phyloP scores from a whole-genome alignment of 2,797 vertebrate genomes.

The Capromys pilorides region DNA sequence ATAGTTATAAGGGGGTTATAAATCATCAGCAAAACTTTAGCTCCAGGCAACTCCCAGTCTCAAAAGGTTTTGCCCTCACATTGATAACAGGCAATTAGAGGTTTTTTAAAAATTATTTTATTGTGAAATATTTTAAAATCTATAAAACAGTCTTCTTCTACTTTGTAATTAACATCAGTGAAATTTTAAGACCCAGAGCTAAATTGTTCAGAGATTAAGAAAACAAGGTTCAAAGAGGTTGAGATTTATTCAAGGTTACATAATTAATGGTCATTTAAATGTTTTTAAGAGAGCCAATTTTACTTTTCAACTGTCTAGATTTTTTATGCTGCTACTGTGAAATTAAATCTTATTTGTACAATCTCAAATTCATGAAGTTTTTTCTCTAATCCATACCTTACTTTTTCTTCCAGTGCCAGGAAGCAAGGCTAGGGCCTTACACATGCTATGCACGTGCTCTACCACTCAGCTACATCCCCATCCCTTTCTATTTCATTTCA shows the following conservation, averaged over 20 bases:
- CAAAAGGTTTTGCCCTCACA: not conserved
- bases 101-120: constrained; percentile 22
- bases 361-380: constrained; percentile 51
- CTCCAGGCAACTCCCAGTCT: not conserved
- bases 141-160: not conserved
- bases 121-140: constrained; percentile 6
- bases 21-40: not conserved
- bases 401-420: not conserved
- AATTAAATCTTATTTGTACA: constrained; percentile 24
- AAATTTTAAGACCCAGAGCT: constrained; percentile 12
- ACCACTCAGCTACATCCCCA: not conserved
- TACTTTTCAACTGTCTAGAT: constrained; percentile 10
- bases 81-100: not conserved
- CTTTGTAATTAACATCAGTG: constrained; percentile 10
- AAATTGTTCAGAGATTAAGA: constrained; percentile 45
- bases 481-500: not conserved
- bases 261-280: not conserved
- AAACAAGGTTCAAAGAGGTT: constrained; percentile 10
- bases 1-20: not conserved
- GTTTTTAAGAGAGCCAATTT: constrained; percentile 26
- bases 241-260: constrained; percentile 24
- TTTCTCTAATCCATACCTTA: not conserved
- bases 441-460: not conserved
- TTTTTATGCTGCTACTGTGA: constrained; percentile 20
- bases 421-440: not conserved